Base-by-base conservation (phyloP, 2,113 vertebrate species). In the Elgaria multicarinata region DNA sequence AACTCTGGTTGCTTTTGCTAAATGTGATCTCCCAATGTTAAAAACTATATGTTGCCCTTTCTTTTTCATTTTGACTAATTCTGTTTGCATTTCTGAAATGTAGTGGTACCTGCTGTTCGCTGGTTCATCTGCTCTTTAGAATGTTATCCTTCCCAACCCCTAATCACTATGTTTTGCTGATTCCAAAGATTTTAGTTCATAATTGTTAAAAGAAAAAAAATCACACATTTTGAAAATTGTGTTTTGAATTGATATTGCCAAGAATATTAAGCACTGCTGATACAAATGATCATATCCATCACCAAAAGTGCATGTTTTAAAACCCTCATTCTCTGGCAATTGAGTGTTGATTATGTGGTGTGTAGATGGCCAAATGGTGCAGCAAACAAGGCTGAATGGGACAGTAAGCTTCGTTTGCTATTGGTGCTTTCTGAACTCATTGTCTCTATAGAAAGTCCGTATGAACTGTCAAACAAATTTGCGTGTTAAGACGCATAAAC, bases 181-280 rank as follows among this genome's bases (percentile, higher is more conserved):
- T 95, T 96, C 95, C 96, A 95, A 97, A 96, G 95, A 95, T 87
- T 95, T 97, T 95, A 96, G 88, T 94, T 96, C 71, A 93, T 91
- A 94, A 82, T 91, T 91, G 87, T 77, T 82, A 89, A 93, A 93
- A 85, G 85, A 87, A 91, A 91, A 66, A 31, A 20, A 53, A 36
- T 50, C 55, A 58, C 18, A 77, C 89, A 92, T 94, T 95, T 58
- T 36, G 91, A 93, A 92, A 93, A 72, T 28, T 85, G 72, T 64
- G 22, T 50, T 79, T 53, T 64, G 83, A 93, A 88, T 58, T 50
- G 72, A 55, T 90, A 75, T 83, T 72, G 67, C 88, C 85, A 16
- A 69, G 79, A 39, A 90, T 89, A 91, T 87, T 0, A 88, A 88
- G 93, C 88, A 95, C 79, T 83, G 83, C 66, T 88, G 69, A 81